phyloP scores from a whole-genome alignment of 2,888 invertebrate genomes.

The Lithophane semibrunnea region DNA sequence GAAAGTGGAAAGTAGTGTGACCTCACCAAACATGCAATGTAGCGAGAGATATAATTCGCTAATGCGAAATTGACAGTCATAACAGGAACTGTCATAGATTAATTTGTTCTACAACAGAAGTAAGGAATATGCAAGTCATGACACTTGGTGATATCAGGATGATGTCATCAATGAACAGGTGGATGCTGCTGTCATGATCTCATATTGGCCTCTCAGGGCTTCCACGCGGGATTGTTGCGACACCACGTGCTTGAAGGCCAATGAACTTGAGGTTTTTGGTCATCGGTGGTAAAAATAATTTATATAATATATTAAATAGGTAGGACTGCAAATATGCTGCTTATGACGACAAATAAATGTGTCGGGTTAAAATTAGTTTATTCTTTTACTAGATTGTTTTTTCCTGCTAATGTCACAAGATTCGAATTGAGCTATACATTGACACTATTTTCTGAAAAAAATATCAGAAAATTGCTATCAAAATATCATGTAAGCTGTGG shows the following conservation, averaged over 20 bases:
- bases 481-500: not conserved
- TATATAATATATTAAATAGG: not conserved
- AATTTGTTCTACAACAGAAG: constrained; percentile 4
- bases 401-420: no score
- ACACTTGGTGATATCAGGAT: constrained; percentile 23
- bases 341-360: not conserved
- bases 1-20: not conserved
- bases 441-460: not conserved
- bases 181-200: constrained; percentile 52
- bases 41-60: not conserved
- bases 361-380: not conserved
- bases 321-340: not conserved
- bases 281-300: not conserved
- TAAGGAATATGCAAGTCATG: constrained; percentile 16
- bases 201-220: constrained; percentile 41
- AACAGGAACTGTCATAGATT: not conserved
- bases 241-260: constrained; percentile 5
- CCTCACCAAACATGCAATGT: not conserved
- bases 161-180: constrained; percentile 52
- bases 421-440: not conserved
- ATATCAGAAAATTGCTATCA: no score
- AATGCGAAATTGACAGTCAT: constrained; percentile 5
- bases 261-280: constrained; percentile 22
- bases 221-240: constrained; percentile 7
- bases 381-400: not conserved